Evolutionary conservation across 2,113 vertebrate genomes (phyloP).

Genomic region (Hemiprocne comata): DNA sequence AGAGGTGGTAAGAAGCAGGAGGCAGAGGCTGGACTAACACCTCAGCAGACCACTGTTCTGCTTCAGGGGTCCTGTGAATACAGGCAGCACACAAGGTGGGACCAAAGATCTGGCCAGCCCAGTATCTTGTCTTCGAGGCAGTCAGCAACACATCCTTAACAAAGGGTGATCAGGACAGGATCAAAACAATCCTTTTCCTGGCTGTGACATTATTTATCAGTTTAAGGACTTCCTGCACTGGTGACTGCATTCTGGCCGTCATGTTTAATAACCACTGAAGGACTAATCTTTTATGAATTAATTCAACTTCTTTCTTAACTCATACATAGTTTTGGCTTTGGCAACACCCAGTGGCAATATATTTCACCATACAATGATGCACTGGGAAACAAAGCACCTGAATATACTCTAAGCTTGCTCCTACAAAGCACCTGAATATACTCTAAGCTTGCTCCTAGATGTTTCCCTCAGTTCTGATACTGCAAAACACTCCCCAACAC

Average conservation of each 20-base stretch:
- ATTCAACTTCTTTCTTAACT: background rate
- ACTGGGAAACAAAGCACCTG: background rate
- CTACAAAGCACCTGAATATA: background rate
- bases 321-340: background rate
- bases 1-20: background rate
- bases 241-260: background rate
- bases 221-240: background rate
- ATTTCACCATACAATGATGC: background rate
- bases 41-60: background rate
- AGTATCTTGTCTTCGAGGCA: background rate
- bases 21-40: background rate
- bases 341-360: background rate
- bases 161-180: background rate
- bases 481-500: background rate
- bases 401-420: background rate
- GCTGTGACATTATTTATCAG: background rate
- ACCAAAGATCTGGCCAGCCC: background rate
- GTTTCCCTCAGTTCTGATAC: background rate
- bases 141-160: background rate
- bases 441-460: background rate
- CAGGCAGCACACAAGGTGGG: rapidly evolving
- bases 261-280: background rate
- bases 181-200: background rate
- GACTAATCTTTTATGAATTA: background rate
- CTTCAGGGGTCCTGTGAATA: background rate